Conservation (phyloP, 2,113 vertebrate species). For the Nanorana parkeri region DNA sequence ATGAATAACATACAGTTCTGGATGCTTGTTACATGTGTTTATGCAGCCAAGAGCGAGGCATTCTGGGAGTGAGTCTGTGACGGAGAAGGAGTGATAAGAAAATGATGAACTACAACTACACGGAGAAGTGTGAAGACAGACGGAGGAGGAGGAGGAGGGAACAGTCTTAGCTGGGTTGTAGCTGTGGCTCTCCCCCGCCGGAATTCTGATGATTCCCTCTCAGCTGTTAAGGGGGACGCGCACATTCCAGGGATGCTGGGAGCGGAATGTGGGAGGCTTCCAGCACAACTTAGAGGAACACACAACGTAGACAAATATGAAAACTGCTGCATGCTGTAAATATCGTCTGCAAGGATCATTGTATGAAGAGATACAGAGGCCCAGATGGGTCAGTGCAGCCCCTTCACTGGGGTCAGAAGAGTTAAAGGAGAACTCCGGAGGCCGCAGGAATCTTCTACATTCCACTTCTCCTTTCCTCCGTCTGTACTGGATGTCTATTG, state of each 20-base stretch:
- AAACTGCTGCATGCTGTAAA: background rate
- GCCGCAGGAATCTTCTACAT: too few relatives aligned
- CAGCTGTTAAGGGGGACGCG: constrained; percentile 42
- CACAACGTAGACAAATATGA: background rate
- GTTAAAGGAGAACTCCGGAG: too few relatives aligned
- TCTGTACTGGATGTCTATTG: too few relatives aligned
- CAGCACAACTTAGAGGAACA: background rate
- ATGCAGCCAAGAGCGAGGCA: background rate
- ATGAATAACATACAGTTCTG: too few relatives aligned
- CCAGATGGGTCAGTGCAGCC: too few relatives aligned
- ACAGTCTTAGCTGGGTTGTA: too few relatives aligned
- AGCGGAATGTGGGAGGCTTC: constrained; percentile 37
- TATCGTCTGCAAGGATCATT: background rate
- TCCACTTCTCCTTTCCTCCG: too few relatives aligned
- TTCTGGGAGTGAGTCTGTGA: background rate
- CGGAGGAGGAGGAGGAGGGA: too few relatives aligned
- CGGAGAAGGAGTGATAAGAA: background rate
- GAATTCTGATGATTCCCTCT: constrained; percentile 41
- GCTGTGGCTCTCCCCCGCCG: background rate
- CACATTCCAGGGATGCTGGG: constrained; percentile 40
- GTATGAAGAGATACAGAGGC: too few relatives aligned
- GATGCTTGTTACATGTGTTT: too few relatives aligned
- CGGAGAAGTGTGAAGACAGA: background rate
- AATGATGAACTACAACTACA: background rate
- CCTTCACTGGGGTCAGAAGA: too few relatives aligned